A percentile compares a stretch with the other conserved stretches of the same genome.
These are phyloP conservation scores for Felis chaus DNA, from an alignment of 2,113 vertebrate species.

Conservation along the genomic window DNA sequence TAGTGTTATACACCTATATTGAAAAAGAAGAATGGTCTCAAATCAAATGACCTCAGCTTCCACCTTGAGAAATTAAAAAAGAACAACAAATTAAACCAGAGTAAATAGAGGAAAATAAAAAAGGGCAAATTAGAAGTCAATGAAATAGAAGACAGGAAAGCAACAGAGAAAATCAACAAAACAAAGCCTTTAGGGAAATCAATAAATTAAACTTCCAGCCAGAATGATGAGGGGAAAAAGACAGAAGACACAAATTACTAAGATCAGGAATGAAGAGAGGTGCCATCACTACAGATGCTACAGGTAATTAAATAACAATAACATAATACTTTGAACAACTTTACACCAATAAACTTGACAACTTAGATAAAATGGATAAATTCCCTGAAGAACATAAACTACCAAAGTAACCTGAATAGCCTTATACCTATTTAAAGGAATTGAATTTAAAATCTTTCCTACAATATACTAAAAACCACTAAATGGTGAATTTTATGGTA, in stretches of 20 bases:
- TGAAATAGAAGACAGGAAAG: background rate
- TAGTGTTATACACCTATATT: background rate
- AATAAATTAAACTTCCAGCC: background rate
- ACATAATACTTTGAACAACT: background rate
- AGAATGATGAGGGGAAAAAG: background rate
- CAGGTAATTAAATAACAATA: background rate
- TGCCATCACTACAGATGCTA: background rate
- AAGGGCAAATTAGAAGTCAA: background rate
- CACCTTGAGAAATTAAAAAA: background rate
- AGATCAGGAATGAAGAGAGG: background rate
- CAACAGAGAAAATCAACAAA: background rate
- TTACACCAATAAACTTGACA: background rate
- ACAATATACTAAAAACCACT: background rate
- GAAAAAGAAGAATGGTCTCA: background rate
- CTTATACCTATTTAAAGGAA: background rate
- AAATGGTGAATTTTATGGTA: background rate
- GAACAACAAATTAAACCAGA: background rate
- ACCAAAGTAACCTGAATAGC: background rate
- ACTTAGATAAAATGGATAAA: background rate
- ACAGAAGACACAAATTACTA: background rate
- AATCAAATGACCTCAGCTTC: background rate
- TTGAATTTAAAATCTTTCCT: background rate
- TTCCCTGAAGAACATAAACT: background rate
- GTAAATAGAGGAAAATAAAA: background rate
- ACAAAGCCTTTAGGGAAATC: background rate